Evolutionary conservation across 2,888 invertebrate genomes (phyloP).

Genomic region (Charanyca ferruginea): DNA sequence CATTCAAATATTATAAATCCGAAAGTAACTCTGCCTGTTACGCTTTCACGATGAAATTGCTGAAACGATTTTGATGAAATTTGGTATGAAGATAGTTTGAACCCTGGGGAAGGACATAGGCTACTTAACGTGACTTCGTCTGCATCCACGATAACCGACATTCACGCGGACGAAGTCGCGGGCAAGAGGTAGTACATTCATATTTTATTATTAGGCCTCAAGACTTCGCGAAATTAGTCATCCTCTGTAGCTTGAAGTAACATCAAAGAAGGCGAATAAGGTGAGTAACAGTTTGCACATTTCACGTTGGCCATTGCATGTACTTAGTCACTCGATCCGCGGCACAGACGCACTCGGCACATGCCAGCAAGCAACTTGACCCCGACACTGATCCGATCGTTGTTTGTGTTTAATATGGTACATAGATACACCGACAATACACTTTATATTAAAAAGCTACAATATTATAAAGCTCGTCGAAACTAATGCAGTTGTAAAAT

Average conservation of each 20-base stretch:
- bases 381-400: slow-evolving; percentile 66
- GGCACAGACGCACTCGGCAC: slow-evolving; percentile 85
- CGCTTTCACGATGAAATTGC: too few relatives aligned
- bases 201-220: slow-evolving; percentile 3
- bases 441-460: slow-evolving; percentile 54
- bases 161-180: too few relatives aligned
- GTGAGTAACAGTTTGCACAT: slow-evolving; percentile 43
- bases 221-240: slow-evolving; percentile 18
- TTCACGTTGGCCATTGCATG: slow-evolving; percentile 53
- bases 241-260: slow-evolving; percentile 16
- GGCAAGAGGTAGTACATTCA: background rate
- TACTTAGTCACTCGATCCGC: slow-evolving; percentile 73
- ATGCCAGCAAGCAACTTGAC: slow-evolving; percentile 78
- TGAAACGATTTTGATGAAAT: too few relatives aligned
- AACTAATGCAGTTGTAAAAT: slow-evolving; percentile 76
- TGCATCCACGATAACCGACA: too few relatives aligned
- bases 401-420: slow-evolving; percentile 56
- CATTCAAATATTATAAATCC: slow-evolving; percentile 5
- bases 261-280: slow-evolving; percentile 27
- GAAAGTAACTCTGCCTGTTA: too few relatives aligned
- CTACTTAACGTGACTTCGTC: too few relatives aligned
- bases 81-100: too few relatives aligned
- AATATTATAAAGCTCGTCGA: slow-evolving; percentile 60
- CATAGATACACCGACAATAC: slow-evolving; percentile 39
- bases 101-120: too few relatives aligned